These are phyloP conservation scores for Adelphocoris suturalis DNA, from an alignment of 2,888 invertebrate species.

Conservation along the genomic window DNA sequence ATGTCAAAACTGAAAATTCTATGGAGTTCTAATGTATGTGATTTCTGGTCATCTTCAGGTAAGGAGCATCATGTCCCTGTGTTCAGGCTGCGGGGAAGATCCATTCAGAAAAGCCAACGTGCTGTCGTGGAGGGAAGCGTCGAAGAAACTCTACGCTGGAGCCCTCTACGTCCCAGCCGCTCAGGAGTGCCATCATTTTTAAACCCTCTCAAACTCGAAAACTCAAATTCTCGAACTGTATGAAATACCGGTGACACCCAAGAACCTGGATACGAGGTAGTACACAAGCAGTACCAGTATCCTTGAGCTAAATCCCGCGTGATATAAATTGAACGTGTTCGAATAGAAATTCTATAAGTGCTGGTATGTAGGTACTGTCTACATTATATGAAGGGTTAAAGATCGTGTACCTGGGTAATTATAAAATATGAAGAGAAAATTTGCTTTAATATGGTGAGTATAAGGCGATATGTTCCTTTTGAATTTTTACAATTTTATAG, in stretches of 20 bases:
- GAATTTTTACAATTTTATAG: no score
- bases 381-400: no score
- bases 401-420: no score
- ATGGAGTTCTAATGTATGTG: no score
- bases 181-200: constrained; percentile 80
- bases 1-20: no score
- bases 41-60: constrained; percentile 33
- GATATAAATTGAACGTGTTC: not conserved
- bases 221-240: not conserved
- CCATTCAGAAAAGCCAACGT: constrained; percentile 90
- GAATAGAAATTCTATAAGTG: no score
- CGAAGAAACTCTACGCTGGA: constrained; percentile 87
- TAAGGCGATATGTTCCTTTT: no score
- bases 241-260: not conserved
- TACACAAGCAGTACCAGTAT: not conserved
- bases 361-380: no score
- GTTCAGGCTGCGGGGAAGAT: constrained; percentile 87
- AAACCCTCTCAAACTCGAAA: constrained; percentile 16
- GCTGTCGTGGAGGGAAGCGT: constrained; percentile 87
- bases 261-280: not conserved
- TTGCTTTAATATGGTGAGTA: no score
- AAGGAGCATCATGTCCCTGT: constrained; percentile 88
- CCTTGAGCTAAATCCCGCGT: not conserved
- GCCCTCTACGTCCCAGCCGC: constrained; percentile 85
- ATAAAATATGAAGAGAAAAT: no score